phyloP scores from a whole-genome alignment of 2,113 vertebrate genomes.

The Cepphus grylle region DNA sequence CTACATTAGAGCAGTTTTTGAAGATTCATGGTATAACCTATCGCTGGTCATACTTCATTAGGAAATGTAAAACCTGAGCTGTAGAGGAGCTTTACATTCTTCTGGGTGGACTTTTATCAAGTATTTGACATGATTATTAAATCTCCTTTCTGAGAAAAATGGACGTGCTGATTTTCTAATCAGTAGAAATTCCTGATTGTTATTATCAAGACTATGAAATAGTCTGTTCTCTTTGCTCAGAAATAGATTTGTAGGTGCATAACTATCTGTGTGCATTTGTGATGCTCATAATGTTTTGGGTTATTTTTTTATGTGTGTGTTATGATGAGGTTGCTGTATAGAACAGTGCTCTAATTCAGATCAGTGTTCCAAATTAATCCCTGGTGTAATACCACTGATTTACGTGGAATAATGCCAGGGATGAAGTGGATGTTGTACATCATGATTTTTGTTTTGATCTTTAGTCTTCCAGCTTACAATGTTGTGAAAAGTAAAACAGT shows the following conservation, averaged over 20 bases:
- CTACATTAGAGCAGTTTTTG: neutral
- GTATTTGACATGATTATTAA: neutral
- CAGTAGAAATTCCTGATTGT: neutral
- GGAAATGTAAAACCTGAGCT: neutral
- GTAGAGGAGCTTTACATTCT: neutral
- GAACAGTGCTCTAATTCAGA: constrained; percentile 16
- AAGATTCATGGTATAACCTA: neutral
- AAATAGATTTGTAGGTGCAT: neutral
- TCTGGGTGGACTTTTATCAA: neutral
- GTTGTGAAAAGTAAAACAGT: neutral
- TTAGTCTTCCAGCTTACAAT: neutral
- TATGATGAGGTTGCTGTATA: neutral
- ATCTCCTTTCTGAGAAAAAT: neutral
- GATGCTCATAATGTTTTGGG: neutral
- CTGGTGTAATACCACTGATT: constrained; percentile 12
- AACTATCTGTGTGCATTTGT: neutral
- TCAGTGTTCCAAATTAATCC: constrained; percentile 45
- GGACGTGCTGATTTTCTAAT: neutral
- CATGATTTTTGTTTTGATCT: neutral
- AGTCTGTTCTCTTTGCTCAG: neutral
- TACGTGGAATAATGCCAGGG: constrained; percentile 2
- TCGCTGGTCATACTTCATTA: neutral
- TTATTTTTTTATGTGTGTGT: neutral
- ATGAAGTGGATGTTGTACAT: neutral
- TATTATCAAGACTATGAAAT: neutral